Evolutionary conservation across 2,113 vertebrate genomes (phyloP).

Genomic region (Romanogobio albipinnatus): DNA sequence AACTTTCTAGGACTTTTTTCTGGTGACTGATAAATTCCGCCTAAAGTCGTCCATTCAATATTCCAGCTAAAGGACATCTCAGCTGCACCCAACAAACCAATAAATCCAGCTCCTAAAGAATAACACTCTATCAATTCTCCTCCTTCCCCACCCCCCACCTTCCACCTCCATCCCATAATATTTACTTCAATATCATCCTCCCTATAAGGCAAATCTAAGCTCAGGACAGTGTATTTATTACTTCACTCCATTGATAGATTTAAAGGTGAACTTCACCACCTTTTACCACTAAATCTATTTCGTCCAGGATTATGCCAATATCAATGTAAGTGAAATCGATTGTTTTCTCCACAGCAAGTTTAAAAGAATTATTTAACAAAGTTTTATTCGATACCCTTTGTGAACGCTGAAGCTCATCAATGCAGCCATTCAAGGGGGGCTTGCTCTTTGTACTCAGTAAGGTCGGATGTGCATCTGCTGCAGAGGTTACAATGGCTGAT

Average conservation of each 20-base stretch:
- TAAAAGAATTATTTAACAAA: conserved; percentile 18
- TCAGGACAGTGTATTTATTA: background rate
- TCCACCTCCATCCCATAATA: background rate
- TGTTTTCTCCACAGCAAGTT: background rate
- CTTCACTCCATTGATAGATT: conserved; percentile 12
- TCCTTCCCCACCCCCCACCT: too few relatives aligned
- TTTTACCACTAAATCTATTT: background rate
- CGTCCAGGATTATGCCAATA: conserved; percentile 1
- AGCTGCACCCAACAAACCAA: conserved; percentile 65
- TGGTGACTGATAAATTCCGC: conserved; percentile 72
- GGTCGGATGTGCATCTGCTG: background rate
- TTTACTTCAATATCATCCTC: background rate
- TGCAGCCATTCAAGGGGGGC: background rate
- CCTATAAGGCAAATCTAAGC: background rate
- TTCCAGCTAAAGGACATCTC: conserved; percentile 72
- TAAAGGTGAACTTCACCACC: conserved; percentile 5
- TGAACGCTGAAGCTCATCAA: background rate
- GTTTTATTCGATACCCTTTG: background rate
- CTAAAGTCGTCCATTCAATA: conserved; percentile 70
- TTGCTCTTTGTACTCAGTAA: background rate
- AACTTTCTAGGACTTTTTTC: conserved; percentile 76
- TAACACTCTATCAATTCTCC: conserved; percentile 45
- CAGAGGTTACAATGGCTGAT: conserved; percentile 22
- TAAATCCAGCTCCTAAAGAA: conserved; percentile 64
- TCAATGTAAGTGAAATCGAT: background rate